Evolutionary conservation across 2,113 vertebrate species (phyloP).

Genomic region (Macaca mulatta): DNA sequence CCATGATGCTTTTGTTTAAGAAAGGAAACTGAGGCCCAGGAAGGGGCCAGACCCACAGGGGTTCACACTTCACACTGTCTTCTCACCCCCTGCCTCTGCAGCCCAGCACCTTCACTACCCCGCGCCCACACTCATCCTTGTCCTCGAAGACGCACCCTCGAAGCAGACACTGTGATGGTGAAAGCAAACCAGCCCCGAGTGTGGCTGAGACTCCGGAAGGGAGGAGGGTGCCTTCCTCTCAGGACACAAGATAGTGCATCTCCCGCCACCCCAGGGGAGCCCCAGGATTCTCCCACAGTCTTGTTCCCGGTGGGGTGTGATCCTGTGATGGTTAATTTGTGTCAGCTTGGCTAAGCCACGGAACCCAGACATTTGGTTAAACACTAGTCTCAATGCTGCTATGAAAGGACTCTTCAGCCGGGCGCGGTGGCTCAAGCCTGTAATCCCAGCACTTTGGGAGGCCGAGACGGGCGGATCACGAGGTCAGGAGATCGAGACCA

Average conservation of each 20-base stretch:
- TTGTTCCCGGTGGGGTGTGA: background rate
- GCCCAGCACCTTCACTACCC: accelerated
- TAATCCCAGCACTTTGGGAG: too few relatives aligned
- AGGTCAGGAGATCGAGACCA: too few relatives aligned
- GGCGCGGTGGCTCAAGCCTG: too few relatives aligned
- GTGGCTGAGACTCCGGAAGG: background rate
- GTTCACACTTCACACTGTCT: too few relatives aligned
- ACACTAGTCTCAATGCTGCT: accelerated
- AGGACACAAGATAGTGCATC: background rate
- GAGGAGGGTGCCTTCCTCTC: background rate
- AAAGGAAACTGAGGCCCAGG: background rate
- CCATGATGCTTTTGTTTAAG: background rate
- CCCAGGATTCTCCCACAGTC: background rate
- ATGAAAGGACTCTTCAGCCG: background rate
- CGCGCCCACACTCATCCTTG: background rate
- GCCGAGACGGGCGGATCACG: too few relatives aligned
- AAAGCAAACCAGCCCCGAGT: background rate
- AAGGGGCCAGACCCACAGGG: too few relatives aligned
- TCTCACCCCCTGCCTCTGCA: background rate
- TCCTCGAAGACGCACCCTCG: background rate
- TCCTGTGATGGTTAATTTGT: background rate
- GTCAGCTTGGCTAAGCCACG: background rate
- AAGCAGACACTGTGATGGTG: too few relatives aligned
- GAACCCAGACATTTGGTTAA: background rate
- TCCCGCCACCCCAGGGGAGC: background rate